Base-by-base conservation (phyloP, 2,888 invertebrate species). In the Drosophila percnosoma region DNA sequence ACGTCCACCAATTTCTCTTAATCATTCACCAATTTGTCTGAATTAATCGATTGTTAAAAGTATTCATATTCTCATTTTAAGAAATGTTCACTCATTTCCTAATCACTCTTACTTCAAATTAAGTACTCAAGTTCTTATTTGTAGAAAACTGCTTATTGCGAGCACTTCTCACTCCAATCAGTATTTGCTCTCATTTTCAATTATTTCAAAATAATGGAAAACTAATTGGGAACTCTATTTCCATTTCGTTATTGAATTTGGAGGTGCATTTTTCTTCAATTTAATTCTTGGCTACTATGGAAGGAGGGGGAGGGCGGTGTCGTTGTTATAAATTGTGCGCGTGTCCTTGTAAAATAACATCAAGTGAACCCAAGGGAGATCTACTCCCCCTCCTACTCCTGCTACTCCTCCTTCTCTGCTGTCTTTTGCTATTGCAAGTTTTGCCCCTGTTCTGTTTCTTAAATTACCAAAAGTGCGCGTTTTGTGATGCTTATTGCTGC, bases 271-370 rank as follows among this genome's bases (percentile, higher is more conserved):
- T 55, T n/a, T 38, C 55, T n/a, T 45, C 45, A 24, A 45, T 45
- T 15, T 15, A 21, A 45, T 45, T 21, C 21, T 4, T 15, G 45
- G 4, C 18, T 0, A 7, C 4, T 21, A 53, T 33, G 63, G n/a
- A 33, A 48, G 38, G n/a, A 7, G 42, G 45, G 5, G 13, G 1
- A 0, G 13, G 21, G 7, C 2, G 15, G 21, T 2, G 73, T 73
- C 87, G 81, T 78, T 87, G 87, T 87, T 85, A 89, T 87, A 85
- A 85, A 85, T 89, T 85, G 87, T 82, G 89, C 87, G 85, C 87
- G 87, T 87, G 87, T 85, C 89, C 85, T 89, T 85, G 89, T 89
- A 87, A 89, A 84, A 89, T 87, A 87, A 80, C 80, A 85, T 89
- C 73, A 82, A 85, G 80, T 87, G 87, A 87, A 89, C 75, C 78